Evolutionary conservation across 2,888 invertebrate genomes (phyloP), one percentile per base, ranked within the genome.

Genomic region (Drosophila longiperda): DNA sequence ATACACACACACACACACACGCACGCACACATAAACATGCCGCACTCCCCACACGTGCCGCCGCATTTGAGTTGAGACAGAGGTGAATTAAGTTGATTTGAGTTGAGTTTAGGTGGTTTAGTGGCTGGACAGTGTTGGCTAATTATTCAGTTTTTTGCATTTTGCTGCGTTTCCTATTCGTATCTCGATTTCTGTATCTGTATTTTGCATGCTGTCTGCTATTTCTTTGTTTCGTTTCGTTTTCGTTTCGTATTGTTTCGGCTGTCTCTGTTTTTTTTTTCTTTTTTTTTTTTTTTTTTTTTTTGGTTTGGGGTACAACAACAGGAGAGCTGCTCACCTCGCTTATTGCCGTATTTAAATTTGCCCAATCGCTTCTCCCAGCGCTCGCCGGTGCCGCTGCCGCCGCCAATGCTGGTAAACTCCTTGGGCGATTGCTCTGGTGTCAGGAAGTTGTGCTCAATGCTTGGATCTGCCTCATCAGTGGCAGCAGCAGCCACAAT

Each of bases 301-400:
- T 42, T 63, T 26, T 53, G 68, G 52, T 33, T 52, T 72, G 75
- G 81, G 75, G 72, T 45, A 23, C 45, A 45, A 45, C 23, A 45
- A 58, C 63, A 67, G 71, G 79, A 82, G 85, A 36, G 36, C 54
- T 38, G 45, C 89, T 90, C 91, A 94, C 94, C 94, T 94, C 94
- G 94, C 83, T 94, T 93, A 76, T 93, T 92, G 73, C 75, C 94
- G 83, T 94, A 93, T 85, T 94, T 94, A 64, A 94, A 92, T 91
- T 94, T 93, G 65, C 91, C 94, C 57, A 94, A 93, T 75, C 92
- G 89, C 66, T 91, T 90, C 74, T 92, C 91, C 89, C 92, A 87
- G 90, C 78, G 67, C 4, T 72, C 73, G 23, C 68, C 67, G 92
- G 68, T 91, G 91, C 90, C 92, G 76, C 91, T 92, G 62, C 88